Conservation (phyloP, 2,797 vertebrate species). For the Scomberomorus guttatus region DNA sequence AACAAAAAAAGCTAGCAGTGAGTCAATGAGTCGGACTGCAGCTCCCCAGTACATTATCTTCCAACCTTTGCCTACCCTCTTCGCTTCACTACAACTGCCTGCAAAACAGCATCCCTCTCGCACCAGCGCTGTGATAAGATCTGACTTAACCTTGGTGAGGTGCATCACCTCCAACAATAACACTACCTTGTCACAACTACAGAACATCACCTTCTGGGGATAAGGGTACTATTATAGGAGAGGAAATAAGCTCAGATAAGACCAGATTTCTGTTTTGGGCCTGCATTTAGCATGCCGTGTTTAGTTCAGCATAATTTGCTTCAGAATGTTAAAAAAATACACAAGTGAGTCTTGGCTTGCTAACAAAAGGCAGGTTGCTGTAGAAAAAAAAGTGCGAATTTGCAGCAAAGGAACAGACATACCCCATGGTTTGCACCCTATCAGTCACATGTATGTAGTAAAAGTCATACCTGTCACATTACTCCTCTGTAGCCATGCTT, state of each 20-base stretch:
- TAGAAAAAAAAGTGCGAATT: background rate
- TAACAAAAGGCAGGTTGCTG: background rate
- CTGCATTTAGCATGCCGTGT: slow-evolving; percentile 32
- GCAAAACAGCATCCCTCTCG: slow-evolving; percentile 63
- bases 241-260: slow-evolving; percentile 50
- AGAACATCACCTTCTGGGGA: slow-evolving; percentile 72
- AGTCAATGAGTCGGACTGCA: slow-evolving; percentile 42
- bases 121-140: slow-evolving; percentile 75
- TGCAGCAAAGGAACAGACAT: background rate
- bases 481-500: background rate
- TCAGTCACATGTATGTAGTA: background rate
- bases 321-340: slow-evolving; percentile 12
- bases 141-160: slow-evolving; percentile 83
- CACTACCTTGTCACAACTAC: slow-evolving; percentile 77
- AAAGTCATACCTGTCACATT: background rate
- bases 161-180: slow-evolving; percentile 79
- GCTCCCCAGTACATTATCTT: slow-evolving; percentile 65
- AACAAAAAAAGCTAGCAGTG: slow-evolving; percentile 10
- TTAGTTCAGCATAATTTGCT: slow-evolving; percentile 44
- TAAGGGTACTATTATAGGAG: slow-evolving; percentile 40
- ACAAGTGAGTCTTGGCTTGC: background rate
- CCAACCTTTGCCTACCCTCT: slow-evolving; percentile 59
- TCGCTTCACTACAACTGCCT: slow-evolving; percentile 47
- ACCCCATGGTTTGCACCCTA: no score
- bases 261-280: slow-evolving; percentile 40